Base-by-base conservation (phyloP, 2,888 invertebrate genomes). In the Creontiades dilutus region DNA sequence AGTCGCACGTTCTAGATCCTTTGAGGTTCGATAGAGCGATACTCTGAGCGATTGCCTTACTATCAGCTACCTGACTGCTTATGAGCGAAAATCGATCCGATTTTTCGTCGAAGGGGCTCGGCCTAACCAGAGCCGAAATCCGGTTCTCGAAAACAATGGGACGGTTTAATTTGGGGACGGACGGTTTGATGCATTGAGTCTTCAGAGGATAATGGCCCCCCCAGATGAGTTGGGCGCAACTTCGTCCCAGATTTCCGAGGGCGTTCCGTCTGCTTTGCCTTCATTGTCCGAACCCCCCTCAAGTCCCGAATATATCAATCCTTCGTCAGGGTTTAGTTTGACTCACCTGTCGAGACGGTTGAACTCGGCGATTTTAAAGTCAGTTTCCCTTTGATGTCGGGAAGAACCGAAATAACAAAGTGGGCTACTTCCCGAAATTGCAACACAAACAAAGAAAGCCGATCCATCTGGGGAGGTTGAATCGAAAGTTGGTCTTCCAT, bases 51-150 rank as follows among this genome's bases (percentile, higher is more conserved):
- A 37, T 37, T 7, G 2, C 7, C 37, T 37, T 37, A 12, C 23
- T 23, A 12, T 68, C 23, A 23, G 27, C 68, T 68, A 68, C 68
- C 68, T 68, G 23, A 23, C 68, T 13, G 68, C 27, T 68, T 68
- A 68, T 13, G 68, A 13, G 61, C 61, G n/a, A 68, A 68, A 68
- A 68, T 11, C 68, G 23, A 68, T 68, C 23, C 23, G 23, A 68
- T 68, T 68, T n/a, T 68, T 19, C 68, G 68, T 68, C 68, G 12
- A 68, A 68, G 68, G 68, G 68, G 68, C 68, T 23, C 13, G 68
- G 68, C 68, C 68, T 68, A 68, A 23, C 68, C 68, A 68, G 68
- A 68, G 68, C 68, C 68, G 68, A 68, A 68, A 68, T 68, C 68
- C 68, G 68, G 68, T n/a, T 27, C 68, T 23, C 68, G 68, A 27